Conservation (phyloP, 2,113 vertebrate genomes). For the Ginglymostoma cirratum region DNA sequence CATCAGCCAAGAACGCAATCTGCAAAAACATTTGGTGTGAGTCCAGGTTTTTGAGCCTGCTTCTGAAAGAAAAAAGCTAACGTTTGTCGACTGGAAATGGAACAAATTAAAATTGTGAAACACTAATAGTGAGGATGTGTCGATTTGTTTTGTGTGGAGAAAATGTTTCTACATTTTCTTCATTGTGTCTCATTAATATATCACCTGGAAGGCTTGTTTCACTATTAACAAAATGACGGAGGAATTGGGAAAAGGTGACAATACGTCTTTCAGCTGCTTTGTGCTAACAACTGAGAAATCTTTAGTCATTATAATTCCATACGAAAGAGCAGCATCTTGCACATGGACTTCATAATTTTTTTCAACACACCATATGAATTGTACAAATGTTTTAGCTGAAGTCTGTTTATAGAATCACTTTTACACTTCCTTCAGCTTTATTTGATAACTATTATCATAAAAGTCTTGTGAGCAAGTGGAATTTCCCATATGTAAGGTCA, state of each 20-base stretch:
- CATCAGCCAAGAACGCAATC: conserved; percentile 23
- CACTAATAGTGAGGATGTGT: neutral
- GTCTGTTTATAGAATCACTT: neutral
- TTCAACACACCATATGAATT: conserved; percentile 14
- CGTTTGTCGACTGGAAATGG: conserved; percentile 11
- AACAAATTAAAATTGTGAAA: conserved; percentile 31
- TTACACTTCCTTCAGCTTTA: neutral
- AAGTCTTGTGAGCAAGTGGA: neutral
- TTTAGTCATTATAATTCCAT: neutral
- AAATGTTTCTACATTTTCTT: conserved; percentile 44
- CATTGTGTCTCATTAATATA: conserved; percentile 56
- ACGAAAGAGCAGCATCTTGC: neutral
- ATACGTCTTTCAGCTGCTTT: conserved; percentile 49
- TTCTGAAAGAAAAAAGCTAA: neutral
- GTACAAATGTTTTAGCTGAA: neutral
- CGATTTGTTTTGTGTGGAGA: conserved; percentile 37
- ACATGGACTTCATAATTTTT: neutral
- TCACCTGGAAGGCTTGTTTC: conserved; percentile 51
- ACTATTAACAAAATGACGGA: conserved; percentile 49
- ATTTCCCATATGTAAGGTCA: neutral
- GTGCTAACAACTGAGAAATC: conserved; percentile 10
- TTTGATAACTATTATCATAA: neutral
- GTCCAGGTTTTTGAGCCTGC: neutral
- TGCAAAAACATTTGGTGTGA: conserved; percentile 27
- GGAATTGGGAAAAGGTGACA: conserved; percentile 45